Percentiles rank a stretch among this genome's conserved stretches.
phyloP scores from a whole-genome alignment of 2,113 vertebrate species.

The Anseranas semipalmata region DNA sequence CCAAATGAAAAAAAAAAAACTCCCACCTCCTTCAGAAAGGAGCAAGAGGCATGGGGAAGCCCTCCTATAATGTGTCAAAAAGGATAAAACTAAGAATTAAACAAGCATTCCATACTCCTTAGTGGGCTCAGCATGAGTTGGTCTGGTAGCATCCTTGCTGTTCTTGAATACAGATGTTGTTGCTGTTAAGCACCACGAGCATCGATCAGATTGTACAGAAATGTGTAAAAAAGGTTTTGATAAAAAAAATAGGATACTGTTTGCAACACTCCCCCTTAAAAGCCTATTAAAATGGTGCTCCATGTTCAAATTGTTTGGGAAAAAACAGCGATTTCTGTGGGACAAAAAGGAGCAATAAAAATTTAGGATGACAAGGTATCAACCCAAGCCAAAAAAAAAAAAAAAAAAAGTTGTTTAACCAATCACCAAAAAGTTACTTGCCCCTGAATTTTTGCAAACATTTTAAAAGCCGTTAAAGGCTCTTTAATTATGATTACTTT shows the following conservation, averaged over 20 bases:
- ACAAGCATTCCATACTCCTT: background rate
- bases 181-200: background rate
- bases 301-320: background rate
- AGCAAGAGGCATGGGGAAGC: background rate
- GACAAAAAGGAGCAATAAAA: background rate
- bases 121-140: fast-evolving
- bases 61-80: background rate
- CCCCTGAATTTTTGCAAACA: background rate
- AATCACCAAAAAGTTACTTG: background rate
- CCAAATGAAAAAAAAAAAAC: background rate
- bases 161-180: background rate
- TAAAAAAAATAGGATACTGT: background rate
- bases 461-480: background rate
- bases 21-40: background rate
- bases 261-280: background rate
- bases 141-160: background rate
- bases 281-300: background rate
- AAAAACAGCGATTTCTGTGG: background rate
- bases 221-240: background rate
- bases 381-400: background rate
- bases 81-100: background rate
- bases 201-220: background rate
- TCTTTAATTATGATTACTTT: background rate
- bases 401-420: fast-evolving
- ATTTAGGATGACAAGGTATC: background rate